A percentile compares a stretch with the other conserved stretches of the same genome.
phyloP scores from a whole-genome alignment of 2,888 invertebrate genomes.

The Eupithecia insigniata region DNA sequence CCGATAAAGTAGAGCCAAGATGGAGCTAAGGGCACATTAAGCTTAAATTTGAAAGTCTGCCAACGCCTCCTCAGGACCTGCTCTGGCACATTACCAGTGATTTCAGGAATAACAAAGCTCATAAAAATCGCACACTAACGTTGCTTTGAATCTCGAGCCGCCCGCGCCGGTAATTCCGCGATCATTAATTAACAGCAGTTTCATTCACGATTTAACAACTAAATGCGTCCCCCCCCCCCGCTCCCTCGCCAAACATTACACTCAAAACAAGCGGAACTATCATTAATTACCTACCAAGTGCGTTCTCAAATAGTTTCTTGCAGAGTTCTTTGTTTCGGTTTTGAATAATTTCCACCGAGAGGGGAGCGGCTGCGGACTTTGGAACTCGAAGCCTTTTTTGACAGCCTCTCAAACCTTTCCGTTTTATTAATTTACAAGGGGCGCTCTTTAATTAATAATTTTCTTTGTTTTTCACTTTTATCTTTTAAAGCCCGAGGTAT shows the following conservation, averaged over 20 bases:
- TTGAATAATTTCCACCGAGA: background rate
- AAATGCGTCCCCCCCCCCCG: background rate
- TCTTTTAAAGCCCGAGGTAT: conserved; percentile 33
- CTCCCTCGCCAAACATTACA: background rate
- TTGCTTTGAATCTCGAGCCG: background rate
- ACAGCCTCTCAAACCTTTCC: conserved; percentile 41
- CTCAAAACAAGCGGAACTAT: conserved; percentile 5
- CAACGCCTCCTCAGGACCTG: background rate
- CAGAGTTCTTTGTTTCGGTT: conserved; percentile 3
- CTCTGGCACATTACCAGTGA: conserved; percentile 5
- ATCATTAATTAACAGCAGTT: conserved; percentile 12
- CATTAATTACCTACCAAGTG: conserved; percentile 17
- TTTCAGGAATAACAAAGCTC: conserved; percentile 1
- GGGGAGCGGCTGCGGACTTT: conserved; percentile 21
- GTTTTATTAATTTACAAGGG: conserved; percentile 47
- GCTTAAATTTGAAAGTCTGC: background rate
- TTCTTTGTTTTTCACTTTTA: conserved; percentile 46
- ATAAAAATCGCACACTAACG: background rate
- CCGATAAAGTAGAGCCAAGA: background rate
- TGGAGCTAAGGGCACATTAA: background rate
- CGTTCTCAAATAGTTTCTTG: conserved; percentile 25
- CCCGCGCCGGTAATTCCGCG: conserved; percentile 2
- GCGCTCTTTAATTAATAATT: conserved; percentile 46
- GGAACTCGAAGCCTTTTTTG: conserved; percentile 39
- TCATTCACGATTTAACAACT: conserved; percentile 16